These are phyloP conservation scores for Watsonalla cultraria DNA, from an alignment of 2,888 invertebrate species.

Conservation along the genomic window DNA sequence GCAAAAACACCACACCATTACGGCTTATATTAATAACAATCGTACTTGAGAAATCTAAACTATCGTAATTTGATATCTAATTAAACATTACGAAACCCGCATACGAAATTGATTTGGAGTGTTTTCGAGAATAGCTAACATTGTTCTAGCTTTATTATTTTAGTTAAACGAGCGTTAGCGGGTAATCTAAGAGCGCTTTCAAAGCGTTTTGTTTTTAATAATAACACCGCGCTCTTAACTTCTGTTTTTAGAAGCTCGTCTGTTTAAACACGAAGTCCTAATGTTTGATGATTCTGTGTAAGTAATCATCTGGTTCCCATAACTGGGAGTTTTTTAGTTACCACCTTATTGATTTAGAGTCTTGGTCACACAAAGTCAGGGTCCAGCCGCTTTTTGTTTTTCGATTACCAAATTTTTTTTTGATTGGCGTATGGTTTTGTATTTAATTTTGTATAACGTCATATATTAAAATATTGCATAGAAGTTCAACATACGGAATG, in stretches of 20 bases:
- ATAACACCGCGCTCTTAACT: conserved; percentile 68
- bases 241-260: conserved; percentile 64
- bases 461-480: too few relatives aligned
- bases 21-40: too few relatives aligned
- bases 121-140: background rate
- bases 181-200: conserved; percentile 13
- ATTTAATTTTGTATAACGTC: too few relatives aligned
- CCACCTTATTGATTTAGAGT: background rate
- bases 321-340: conserved; percentile 8
- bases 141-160: conserved; percentile 4
- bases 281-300: conserved; percentile 40
- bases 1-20: too few relatives aligned
- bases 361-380: background rate
- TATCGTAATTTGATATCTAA: too few relatives aligned
- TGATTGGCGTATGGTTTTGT: too few relatives aligned
- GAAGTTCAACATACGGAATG: too few relatives aligned
- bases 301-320: conserved; percentile 30
- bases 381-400: background rate
- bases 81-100: too few relatives aligned
- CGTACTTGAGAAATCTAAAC: too few relatives aligned
- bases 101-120: too few relatives aligned
- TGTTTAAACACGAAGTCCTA: conserved; percentile 50
- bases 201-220: conserved; percentile 55
- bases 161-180: conserved; percentile 8
- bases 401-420: background rate